phyloP scores from a whole-genome alignment of 2,797 vertebrate genomes.

The Ctenochaetus hawaiiensis region DNA sequence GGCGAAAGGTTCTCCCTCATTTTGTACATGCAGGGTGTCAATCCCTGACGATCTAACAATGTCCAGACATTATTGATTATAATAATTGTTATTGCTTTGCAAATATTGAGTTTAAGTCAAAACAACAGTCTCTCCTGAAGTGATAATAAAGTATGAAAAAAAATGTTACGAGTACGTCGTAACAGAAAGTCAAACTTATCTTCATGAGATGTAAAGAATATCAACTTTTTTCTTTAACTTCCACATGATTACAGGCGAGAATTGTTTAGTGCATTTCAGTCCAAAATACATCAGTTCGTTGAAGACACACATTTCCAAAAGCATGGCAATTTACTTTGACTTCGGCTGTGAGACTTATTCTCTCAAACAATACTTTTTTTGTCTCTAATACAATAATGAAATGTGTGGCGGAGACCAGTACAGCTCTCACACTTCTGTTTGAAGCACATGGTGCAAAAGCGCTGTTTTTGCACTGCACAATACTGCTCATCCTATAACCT shows the following conservation, averaged over 20 bases:
- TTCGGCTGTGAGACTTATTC: constrained; percentile 57
- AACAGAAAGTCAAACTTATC: constrained; percentile 89
- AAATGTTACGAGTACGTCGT: constrained; percentile 90
- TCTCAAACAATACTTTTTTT: constrained; percentile 86
- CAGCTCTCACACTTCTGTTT: constrained; percentile 90
- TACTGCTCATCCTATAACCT: constrained; percentile 86
- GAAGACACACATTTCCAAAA: constrained; percentile 84
- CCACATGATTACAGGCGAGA: constrained; percentile 91
- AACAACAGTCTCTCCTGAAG: constrained; percentile 91
- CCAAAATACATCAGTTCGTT: constrained; percentile 89
- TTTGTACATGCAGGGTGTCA: constrained; percentile 96
- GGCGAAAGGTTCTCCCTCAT: constrained; percentile 93
- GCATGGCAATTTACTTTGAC: constrained; percentile 80
- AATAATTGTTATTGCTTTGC: constrained; percentile 93
- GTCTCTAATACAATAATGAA: constrained; percentile 86
- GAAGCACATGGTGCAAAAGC: constrained; percentile 94
- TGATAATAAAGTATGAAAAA: constrained; percentile 89
- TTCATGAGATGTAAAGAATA: constrained; percentile 90
- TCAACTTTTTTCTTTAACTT: constrained; percentile 78
- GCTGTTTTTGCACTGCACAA: constrained; percentile 87
- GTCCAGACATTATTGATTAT: constrained; percentile 94
- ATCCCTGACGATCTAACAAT: constrained; percentile 94
- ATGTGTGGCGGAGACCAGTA: constrained; percentile 87
- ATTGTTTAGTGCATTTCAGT: constrained; percentile 94
- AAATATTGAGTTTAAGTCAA: constrained; percentile 93